Evolutionary conservation across 2,888 invertebrate species (phyloP).

Genomic region (Stictocephala bisonia): DNA sequence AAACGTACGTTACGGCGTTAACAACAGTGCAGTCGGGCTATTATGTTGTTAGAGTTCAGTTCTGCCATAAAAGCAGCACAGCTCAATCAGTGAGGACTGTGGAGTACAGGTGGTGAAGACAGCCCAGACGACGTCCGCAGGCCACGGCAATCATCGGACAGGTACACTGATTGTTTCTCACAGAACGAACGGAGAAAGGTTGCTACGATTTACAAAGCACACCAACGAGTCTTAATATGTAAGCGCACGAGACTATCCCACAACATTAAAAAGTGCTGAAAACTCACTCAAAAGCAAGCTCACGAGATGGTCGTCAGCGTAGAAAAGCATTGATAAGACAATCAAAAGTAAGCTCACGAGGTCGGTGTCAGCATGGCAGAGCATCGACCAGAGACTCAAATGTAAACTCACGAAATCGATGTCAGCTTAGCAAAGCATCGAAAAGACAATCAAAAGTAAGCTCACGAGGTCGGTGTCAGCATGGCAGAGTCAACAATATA

Average conservation of each 20-base stretch:
- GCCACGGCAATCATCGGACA: no score
- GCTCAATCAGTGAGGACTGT: constrained; percentile 32
- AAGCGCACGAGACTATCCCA: no score
- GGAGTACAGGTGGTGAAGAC: neutral
- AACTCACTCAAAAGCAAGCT: no score
- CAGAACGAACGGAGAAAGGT: no score
- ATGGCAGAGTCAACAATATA: no score
- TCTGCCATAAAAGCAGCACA: constrained; percentile 38
- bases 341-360: neutral
- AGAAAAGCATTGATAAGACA: neutral
- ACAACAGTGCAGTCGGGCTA: neutral
- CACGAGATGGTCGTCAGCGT: neutral
- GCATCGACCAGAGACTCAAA: no score
- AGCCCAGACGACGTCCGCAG: neutral
- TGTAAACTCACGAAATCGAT: no score
- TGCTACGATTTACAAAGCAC: no score
- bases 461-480: neutral
- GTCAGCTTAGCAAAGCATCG: neutral
- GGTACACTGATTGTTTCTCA: no score
- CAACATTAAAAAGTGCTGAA: no score
- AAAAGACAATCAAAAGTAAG: neutral
- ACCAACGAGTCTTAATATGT: no score
- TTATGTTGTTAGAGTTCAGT: constrained; percentile 38
- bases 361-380: no score
- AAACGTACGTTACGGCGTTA: neutral